These are phyloP conservation scores for Aradophagus sp. DNA, from an alignment of 1,140 invertebrate genomes.

Conservation along the genomic window DNA sequence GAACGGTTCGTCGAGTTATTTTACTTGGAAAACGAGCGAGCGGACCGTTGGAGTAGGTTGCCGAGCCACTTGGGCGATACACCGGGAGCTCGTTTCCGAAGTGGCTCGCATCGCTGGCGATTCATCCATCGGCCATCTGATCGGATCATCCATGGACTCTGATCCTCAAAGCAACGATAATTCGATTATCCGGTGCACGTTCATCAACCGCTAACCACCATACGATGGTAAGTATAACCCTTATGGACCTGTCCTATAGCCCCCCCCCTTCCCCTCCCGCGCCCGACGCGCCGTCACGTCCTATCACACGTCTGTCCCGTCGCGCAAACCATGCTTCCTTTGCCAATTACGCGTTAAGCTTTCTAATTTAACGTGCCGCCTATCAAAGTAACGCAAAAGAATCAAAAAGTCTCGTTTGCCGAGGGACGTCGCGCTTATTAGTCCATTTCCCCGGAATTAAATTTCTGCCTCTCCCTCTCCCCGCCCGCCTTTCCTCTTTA, in stretches of 20 bases:
- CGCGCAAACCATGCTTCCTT: conserved; percentile 41
- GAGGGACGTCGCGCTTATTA: conserved; percentile 33
- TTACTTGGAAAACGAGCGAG: conserved; percentile 53
- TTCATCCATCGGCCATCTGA: conserved; percentile 72
- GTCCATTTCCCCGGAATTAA: conserved; percentile 17
- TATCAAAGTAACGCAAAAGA: conserved; percentile 40
- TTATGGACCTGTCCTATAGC: conserved; percentile 13
- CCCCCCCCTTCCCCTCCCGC: conserved; percentile 3
- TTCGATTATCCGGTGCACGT: conserved; percentile 72
- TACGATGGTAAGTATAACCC: conserved; percentile 59
- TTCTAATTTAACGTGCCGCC: conserved; percentile 41
- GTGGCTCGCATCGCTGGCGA: conserved; percentile 72
- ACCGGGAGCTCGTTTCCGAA: conserved; percentile 66
- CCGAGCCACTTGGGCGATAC: conserved; percentile 52
- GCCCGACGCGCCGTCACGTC: conserved; percentile 15
- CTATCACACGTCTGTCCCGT: conserved; percentile 27
- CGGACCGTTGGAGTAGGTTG: conserved; percentile 49
- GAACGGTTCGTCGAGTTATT: conserved; percentile 55
- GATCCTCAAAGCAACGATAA: conserved; percentile 75
- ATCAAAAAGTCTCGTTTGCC: conserved; percentile 36
- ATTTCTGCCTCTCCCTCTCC: conserved; percentile 4
- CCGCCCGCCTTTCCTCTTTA: too few relatives aligned
- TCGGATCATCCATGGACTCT: conserved; percentile 73
- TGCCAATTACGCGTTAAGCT: conserved; percentile 46
- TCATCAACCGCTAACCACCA: conserved; percentile 71